Evolutionary conservation across 2,888 invertebrate genomes (phyloP).

Genomic region (Acrocera orbiculus): DNA sequence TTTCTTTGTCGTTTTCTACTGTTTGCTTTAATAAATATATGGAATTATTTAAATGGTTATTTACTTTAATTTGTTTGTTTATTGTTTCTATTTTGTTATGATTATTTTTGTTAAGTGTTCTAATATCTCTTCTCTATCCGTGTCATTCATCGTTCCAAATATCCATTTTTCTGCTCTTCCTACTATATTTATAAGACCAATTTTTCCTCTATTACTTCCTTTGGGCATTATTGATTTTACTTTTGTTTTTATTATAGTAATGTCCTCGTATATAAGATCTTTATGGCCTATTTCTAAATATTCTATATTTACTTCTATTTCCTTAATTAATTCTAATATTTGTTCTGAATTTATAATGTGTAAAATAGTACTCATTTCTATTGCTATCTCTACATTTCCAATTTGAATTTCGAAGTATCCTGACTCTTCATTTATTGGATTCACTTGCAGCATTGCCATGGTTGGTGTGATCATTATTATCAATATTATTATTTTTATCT

Average conservation of each 20-base stretch:
- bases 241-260: constrained; percentile 9
- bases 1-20: constrained; percentile 9
- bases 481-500: constrained; percentile 3
- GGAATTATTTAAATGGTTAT: constrained; percentile 9
- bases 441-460: constrained; percentile 1
- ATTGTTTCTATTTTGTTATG: constrained; percentile 9
- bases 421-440: neutral
- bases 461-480: constrained; percentile 2
- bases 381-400: neutral
- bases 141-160: constrained; percentile 9
- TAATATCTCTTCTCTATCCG: constrained; percentile 8
- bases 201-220: constrained; percentile 4
- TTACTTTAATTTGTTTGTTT: constrained; percentile 10
- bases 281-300: constrained; percentile 4
- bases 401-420: constrained; percentile 2
- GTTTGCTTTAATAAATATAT: constrained; percentile 8
- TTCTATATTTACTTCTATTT: constrained; percentile 7
- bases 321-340: constrained; percentile 1
- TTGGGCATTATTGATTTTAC: constrained; percentile 8
- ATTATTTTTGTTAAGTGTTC: constrained; percentile 10
- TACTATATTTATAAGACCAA: constrained; percentile 10
- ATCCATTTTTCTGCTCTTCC: constrained; percentile 8
- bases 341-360: constrained; percentile 7
- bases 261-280: constrained; percentile 4
- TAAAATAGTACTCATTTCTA: constrained; percentile 7